Evolutionary conservation across 2,888 invertebrate genomes (phyloP).

Genomic region (Sturmia bella): DNA sequence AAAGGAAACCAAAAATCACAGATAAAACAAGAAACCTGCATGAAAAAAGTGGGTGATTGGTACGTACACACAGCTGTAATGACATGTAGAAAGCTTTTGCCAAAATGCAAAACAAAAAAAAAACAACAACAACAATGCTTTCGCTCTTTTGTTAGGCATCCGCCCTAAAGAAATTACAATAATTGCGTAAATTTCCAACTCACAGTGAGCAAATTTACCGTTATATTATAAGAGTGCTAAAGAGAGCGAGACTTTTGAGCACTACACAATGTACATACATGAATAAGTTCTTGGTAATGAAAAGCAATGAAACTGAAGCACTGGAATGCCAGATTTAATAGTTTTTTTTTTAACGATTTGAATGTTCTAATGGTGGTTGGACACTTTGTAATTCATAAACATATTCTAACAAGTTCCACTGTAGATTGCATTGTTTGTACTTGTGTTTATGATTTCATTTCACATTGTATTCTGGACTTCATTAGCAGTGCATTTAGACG

Average conservation of each 20-base stretch:
- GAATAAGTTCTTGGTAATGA: not conserved
- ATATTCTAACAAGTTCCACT: no score
- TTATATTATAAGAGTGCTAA: slow-evolving; percentile 28
- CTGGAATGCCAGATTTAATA: no score
- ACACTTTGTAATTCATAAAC: no score
- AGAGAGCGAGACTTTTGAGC: no score
- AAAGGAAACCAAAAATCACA: slow-evolving; percentile 16
- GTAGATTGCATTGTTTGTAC: no score
- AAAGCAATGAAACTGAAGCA: not conserved
- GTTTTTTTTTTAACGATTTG: no score
- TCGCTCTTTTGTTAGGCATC: slow-evolving; percentile 57
- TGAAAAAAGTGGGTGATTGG: slow-evolving; percentile 58
- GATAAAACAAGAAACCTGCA: slow-evolving; percentile 4
- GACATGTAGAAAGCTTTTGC: not conserved
- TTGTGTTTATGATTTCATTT: no score
- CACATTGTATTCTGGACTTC: no score
- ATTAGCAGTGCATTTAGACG: no score
- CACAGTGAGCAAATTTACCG: slow-evolving; percentile 55
- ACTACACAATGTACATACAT: no score
- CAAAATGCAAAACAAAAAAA: not conserved
- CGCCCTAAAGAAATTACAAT: slow-evolving; percentile 63
- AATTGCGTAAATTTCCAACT: not conserved
- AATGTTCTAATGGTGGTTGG: no score
- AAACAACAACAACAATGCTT: slow-evolving; percentile 10
- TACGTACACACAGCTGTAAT: no score